These are phyloP conservation scores for Pygoscelis antarcticus DNA, from an alignment of 2,113 vertebrate species.

Conservation along the genomic window DNA sequence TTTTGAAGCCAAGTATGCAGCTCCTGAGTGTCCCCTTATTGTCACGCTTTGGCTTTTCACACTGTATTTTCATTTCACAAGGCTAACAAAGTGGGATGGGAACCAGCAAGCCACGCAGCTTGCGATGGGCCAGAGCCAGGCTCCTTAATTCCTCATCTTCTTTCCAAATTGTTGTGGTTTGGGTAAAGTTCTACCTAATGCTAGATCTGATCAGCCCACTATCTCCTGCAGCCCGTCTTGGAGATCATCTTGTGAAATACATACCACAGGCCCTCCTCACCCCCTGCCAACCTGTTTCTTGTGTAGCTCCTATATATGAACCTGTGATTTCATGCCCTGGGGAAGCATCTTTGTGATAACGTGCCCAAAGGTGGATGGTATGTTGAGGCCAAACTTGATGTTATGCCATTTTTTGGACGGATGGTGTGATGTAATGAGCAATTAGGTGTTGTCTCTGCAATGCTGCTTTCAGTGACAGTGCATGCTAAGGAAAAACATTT, in stretches of 20 bases:
- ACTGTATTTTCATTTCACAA: rapidly evolving
- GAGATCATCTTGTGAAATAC: neutral
- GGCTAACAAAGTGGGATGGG: neutral
- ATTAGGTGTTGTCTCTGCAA: neutral
- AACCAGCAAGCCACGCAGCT: neutral
- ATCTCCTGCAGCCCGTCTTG: neutral
- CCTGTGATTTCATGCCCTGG: neutral
- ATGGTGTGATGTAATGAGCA: neutral
- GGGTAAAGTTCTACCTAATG: neutral
- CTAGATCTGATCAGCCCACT: neutral
- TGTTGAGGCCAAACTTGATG: neutral
- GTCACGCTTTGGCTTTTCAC: neutral
- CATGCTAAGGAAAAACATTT: neutral
- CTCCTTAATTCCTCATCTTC: neutral
- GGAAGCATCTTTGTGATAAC: neutral
- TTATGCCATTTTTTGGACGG: neutral
- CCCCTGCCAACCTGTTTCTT: neutral
- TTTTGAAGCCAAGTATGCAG: neutral
- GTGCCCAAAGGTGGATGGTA: neutral
- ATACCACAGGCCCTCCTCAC: neutral
- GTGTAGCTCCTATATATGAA: neutral
- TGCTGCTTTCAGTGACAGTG: neutral
- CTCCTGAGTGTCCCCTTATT: neutral
- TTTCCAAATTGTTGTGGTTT: neutral
- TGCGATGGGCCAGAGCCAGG: neutral